A percentile compares a stretch with the other conserved stretches of the same genome.
These are phyloP conservation scores for Teleopsis dalmanni DNA, from an alignment of 1,140 invertebrate species.

Conservation along the genomic window DNA sequence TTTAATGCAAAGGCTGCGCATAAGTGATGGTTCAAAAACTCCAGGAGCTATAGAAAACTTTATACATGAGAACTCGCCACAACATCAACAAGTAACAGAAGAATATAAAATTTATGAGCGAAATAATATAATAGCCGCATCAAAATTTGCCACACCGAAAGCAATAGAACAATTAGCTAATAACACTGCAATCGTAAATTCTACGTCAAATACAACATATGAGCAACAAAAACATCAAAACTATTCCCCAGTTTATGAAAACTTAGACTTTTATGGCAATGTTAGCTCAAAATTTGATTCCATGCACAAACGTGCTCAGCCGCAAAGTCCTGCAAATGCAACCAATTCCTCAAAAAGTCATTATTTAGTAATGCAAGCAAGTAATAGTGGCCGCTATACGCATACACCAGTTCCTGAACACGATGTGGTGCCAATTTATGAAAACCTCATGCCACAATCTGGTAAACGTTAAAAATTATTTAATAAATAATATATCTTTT, in stretches of 20 bases:
- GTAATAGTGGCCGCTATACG: slow-evolving; percentile 26
- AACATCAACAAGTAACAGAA: slow-evolving; percentile 19
- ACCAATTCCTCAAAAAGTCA: slow-evolving; percentile 21
- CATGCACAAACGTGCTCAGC: slow-evolving; percentile 44
- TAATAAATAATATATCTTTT: neutral
- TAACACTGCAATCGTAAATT: neutral
- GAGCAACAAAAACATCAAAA: neutral
- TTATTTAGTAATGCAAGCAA: slow-evolving; percentile 14
- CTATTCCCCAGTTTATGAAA: slow-evolving; percentile 66
- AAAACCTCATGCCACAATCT: slow-evolving; percentile 59
- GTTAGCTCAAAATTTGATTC: slow-evolving; percentile 43
- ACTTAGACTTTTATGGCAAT: slow-evolving; percentile 59
- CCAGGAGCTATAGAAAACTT: slow-evolving; percentile 31
- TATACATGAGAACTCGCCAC: slow-evolving; percentile 22
- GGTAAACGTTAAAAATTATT: slow-evolving; percentile 11
- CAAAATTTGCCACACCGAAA: slow-evolving; percentile 69
- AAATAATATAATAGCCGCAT: slow-evolving; percentile 56
- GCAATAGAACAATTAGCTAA: slow-evolving; percentile 54
- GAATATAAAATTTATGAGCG: slow-evolving; percentile 60
- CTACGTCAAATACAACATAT: slow-evolving; percentile 9
- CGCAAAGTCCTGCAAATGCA: slow-evolving; percentile 39
- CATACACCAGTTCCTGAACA: slow-evolving; percentile 38
- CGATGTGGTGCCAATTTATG: slow-evolving; percentile 54
- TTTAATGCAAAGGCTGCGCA: slow-evolving; percentile 38
- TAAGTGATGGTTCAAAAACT: slow-evolving; percentile 14